These are phyloP conservation scores for Etia nguti DNA, from an alignment of 2,113 vertebrate genomes.

Conservation along the genomic window DNA sequence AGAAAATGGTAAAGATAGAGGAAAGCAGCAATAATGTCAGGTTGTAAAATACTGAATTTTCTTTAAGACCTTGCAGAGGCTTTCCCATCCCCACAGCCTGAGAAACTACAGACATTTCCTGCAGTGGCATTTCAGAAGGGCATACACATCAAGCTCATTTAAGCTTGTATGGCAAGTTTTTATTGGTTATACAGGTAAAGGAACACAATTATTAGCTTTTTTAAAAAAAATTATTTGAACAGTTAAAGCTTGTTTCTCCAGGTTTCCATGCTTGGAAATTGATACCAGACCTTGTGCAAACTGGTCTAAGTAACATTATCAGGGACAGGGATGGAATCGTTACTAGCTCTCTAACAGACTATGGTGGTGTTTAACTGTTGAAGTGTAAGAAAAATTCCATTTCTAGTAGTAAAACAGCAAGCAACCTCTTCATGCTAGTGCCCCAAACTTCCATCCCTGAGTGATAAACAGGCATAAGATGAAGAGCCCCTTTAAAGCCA, in stretches of 20 bases:
- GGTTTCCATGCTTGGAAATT: neutral
- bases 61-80: conserved; percentile 39
- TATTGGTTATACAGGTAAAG: neutral
- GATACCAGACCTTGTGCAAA: neutral
- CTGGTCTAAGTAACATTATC: neutral
- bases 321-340: conserved; percentile 49
- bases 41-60: conserved; percentile 47
- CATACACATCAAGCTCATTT: neutral
- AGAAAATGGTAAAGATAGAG: conserved; percentile 17
- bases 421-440: conserved; percentile 13
- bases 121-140: conserved; percentile 10
- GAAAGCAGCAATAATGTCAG: conserved; percentile 25
- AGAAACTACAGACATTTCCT: conserved; percentile 6
- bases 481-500: conserved; percentile 10
- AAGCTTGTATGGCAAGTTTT: neutral
- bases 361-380: neutral
- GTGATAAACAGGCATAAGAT: conserved; percentile 31
- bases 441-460: conserved; percentile 51
- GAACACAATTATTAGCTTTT: neutral
- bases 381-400: conserved; percentile 3
- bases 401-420: neutral
- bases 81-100: conserved; percentile 50
- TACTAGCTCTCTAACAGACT: conserved; percentile 1
- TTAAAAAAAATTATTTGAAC: rapidly evolving
- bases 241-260: neutral